Conservation (phyloP, 2,113 vertebrate species). For the Cyanoderma ruficeps region DNA sequence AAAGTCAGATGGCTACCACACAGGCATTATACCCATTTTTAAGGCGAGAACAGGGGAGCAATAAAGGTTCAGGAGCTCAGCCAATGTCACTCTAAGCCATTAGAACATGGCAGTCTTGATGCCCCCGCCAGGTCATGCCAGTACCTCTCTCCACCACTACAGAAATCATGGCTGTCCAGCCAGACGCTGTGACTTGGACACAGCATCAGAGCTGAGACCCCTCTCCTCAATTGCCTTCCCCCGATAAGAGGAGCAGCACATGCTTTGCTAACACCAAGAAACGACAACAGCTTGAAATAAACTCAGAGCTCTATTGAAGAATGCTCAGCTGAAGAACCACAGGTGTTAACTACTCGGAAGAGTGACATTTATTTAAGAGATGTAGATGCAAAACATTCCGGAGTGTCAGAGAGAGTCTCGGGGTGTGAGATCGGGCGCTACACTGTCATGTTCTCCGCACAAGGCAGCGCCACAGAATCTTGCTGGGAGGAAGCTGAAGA, state of each 20-base stretch:
- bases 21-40: neutral
- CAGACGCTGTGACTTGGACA: neutral
- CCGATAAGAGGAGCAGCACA: accelerated
- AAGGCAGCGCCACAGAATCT: accelerated
- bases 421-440: accelerated
- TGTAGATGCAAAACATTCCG: neutral
- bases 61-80: neutral
- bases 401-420: accelerated
- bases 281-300: accelerated
- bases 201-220: accelerated
- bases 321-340: neutral
- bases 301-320: neutral
- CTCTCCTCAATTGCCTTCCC: accelerated
- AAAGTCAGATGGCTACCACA: neutral
- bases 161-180: neutral
- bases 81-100: neutral
- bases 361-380: neutral
- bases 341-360: neutral
- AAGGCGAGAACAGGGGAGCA: accelerated
- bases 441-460: accelerated
- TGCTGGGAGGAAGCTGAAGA: neutral
- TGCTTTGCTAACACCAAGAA: neutral
- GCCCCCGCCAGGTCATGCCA: neutral
- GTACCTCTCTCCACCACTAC: neutral
- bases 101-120: neutral